Conservation (phyloP, 2,888 invertebrate species). For the Campaea margaritaria region DNA sequence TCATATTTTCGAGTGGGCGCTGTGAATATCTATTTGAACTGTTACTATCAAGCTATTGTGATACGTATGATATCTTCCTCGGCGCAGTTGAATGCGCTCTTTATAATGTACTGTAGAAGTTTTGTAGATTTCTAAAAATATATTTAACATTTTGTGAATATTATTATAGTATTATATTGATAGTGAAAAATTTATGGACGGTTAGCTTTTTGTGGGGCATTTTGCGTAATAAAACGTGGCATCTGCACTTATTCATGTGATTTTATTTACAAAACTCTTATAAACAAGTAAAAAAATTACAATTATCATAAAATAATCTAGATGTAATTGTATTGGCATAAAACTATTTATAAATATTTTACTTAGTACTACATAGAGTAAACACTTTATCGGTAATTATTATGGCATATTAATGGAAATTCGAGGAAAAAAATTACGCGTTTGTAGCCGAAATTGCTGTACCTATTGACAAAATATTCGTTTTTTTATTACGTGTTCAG, state of each 20-base stretch:
- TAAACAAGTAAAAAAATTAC: not conserved
- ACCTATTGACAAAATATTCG: too few species aligned
- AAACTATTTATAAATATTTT: not conserved
- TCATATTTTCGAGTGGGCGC: slow-evolving; percentile 12
- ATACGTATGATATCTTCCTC: slow-evolving; percentile 64
- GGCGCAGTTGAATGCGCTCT: slow-evolving; percentile 21
- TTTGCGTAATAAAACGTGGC: slow-evolving; percentile 79
- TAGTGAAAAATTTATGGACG: slow-evolving; percentile 76
- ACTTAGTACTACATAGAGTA: not conserved
- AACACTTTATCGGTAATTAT: too few species aligned
- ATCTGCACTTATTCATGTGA: slow-evolving; percentile 67
- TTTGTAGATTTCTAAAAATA: slow-evolving; percentile 45
- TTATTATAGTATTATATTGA: slow-evolving; percentile 51
- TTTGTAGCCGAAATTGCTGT: too few species aligned
- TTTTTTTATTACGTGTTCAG: too few species aligned
- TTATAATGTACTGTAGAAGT: slow-evolving; percentile 39
- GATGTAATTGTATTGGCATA: not conserved
- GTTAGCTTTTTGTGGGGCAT: slow-evolving; percentile 84
- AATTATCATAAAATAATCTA: not conserved
- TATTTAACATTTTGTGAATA: slow-evolving; percentile 68
- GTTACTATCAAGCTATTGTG: slow-evolving; percentile 60
- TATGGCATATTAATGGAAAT: too few species aligned
- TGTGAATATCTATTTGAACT: slow-evolving; percentile 20
- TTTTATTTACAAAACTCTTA: slow-evolving; percentile 58
- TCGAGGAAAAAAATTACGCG: too few species aligned